Percentiles rank a stretch among this genome's conserved stretches.
Conservation (phyloP, 2,113 vertebrate species). For the Proteles cristata region DNA sequence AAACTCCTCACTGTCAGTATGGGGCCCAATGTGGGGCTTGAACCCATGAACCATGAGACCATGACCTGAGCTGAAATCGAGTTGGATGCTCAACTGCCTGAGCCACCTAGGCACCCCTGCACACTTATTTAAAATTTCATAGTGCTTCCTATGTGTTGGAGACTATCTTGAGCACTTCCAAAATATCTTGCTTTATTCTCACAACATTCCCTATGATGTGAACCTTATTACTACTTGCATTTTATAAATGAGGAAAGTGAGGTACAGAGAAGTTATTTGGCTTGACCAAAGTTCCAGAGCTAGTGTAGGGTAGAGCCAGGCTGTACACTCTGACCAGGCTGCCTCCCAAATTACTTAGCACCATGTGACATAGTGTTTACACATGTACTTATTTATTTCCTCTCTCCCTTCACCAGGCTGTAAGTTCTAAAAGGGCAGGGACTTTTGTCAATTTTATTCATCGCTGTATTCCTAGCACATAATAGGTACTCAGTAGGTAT, state of each 20-base stretch:
- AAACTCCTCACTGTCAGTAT: too few relatives aligned
- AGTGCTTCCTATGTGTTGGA: not conserved
- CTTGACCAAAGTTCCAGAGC: not conserved
- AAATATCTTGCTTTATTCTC: not conserved
- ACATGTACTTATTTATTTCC: not conserved
- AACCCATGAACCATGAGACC: too few relatives aligned
- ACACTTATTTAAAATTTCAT: not conserved
- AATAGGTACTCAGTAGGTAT: not conserved
- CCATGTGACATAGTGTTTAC: rapidly evolving
- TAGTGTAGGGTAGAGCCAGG: too few relatives aligned
- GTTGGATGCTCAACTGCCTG: too few relatives aligned
- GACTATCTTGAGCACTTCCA: not conserved
- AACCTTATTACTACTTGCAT: not conserved
- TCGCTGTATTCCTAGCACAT: not conserved
- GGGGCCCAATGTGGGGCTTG: too few relatives aligned
- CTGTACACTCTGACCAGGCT: rapidly evolving
- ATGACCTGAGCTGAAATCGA: too few relatives aligned
- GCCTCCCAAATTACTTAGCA: not conserved
- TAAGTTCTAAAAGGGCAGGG: not conserved
- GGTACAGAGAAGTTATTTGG: not conserved
- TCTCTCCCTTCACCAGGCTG: not conserved
- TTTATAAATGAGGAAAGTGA: not conserved
- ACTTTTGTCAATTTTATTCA: not conserved
- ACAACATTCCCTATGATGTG: not conserved
- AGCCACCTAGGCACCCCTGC: not conserved